Percentiles rank a stretch among this genome's conserved stretches.
These are phyloP conservation scores for Synanceia verrucosa DNA, from an alignment of 2,797 vertebrate genomes.

Conservation along the genomic window DNA sequence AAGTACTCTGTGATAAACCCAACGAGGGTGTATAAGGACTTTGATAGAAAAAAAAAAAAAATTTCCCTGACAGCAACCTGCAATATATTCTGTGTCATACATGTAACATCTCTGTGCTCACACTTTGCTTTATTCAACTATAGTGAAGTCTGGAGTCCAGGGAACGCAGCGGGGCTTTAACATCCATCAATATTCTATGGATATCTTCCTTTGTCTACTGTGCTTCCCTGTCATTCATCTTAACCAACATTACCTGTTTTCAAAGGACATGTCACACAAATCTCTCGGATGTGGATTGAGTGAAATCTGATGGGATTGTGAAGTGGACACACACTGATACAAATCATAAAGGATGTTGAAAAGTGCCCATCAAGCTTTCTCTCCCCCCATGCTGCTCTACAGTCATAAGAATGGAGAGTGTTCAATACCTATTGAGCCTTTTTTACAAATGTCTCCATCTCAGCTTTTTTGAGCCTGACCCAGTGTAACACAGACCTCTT, in stretches of 20 bases:
- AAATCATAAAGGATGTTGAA: constrained; percentile 16
- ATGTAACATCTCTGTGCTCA: not conserved
- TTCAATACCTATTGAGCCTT: constrained; percentile 8
- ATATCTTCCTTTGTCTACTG: constrained; percentile 8
- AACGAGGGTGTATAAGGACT: not conserved
- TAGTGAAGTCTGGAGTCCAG: not conserved
- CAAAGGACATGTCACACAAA: constrained; percentile 27
- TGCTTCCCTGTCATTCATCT: constrained; percentile 25
- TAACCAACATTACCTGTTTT: constrained; percentile 19
- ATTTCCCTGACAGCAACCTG: constrained; percentile 11
- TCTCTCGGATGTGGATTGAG: constrained; percentile 8
- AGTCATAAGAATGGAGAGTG: constrained; percentile 8
- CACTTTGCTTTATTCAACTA: not conserved
- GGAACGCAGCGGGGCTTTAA: constrained; percentile 2
- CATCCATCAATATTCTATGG: constrained; percentile 13
- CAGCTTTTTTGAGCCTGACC: not conserved
- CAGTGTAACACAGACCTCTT: not conserved
- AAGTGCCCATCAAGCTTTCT: not conserved
- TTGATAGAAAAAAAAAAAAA: not conserved
- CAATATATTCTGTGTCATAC: constrained; percentile 9
- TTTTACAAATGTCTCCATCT: constrained; percentile 11
- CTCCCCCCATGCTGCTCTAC: not conserved
- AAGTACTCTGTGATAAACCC: not conserved
- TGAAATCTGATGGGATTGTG: constrained; percentile 12
- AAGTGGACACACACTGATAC: constrained; percentile 28